Base-by-base conservation (phyloP, 2,113 vertebrate genomes). In the Paraplagusia blochii region DNA sequence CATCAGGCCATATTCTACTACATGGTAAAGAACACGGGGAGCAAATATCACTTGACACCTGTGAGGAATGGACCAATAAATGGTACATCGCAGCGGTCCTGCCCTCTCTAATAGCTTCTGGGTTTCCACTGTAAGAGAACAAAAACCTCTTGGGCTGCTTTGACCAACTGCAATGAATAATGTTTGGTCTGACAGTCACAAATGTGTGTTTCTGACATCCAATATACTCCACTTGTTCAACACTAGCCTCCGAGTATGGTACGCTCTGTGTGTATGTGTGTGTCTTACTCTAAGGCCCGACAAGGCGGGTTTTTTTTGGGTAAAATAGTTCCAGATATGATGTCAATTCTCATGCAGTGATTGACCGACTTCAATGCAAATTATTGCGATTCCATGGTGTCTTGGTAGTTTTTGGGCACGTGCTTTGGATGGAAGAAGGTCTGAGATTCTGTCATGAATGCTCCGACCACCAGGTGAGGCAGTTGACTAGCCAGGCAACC, bases 161-260 rank as follows among this genome's bases (percentile, higher is more conserved):
- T 73, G 79, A 70, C 35, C 40, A n/a, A 69, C 53, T 65, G 53
- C 66, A 81, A 70, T 79, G 55, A 82, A 74, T 77, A 79, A 76
- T 70, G 63, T 66, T 69, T 66, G 69, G 18, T 66, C 49, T 68
- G 69, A 74, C 50, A 72, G 51, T 61, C 64, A 67, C 47, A 68
- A 66, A 56, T 70, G 52, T 69, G 40, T 58, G 36, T 66, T 72
- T 79, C 64, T 79, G 49, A 62, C 72, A 74, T 50, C 54, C 40
- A 73, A 55, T 77, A 69, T 58, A 72, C 40, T 63, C 34, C 13
- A 49, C 44, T 53, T 58, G 70, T 69, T 49, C 52, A 56, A 36
- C 22, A 13, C 11, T 8, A 35, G 22, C 22, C 22, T 29, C 22
- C 6, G 22, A 29, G 22, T 29, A 6, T 6, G 22, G 22, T 29